These are phyloP conservation scores for Regulus satrapa DNA, from an alignment of 2,113 vertebrate species.

Conservation along the genomic window DNA sequence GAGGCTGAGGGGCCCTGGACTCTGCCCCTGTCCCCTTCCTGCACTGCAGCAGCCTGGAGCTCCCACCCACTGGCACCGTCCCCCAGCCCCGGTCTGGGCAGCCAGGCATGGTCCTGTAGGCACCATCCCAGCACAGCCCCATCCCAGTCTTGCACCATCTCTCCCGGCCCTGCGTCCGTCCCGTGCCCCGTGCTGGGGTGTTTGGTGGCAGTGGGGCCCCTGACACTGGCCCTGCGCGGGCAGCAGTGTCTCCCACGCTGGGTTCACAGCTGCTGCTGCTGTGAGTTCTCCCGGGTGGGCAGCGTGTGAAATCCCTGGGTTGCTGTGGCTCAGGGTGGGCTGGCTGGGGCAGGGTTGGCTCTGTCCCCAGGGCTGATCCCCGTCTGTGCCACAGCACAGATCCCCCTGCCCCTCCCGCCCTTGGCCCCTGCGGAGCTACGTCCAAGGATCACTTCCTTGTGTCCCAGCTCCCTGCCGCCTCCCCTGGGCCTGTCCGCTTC, in stretches of 20 bases:
- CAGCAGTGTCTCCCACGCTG: background rate
- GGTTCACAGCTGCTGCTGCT: background rate
- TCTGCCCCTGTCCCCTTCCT: background rate
- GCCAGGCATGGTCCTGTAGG: background rate
- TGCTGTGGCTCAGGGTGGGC: background rate
- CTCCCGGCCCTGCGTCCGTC: background rate
- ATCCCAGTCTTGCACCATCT: background rate
- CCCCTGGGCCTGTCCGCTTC: background rate
- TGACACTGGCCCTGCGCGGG: background rate
- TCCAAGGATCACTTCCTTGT: background rate
- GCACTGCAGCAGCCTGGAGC: background rate
- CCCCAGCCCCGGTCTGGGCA: background rate
- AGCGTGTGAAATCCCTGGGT: fast-evolving
- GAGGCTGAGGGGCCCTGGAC: constrained; percentile 38
- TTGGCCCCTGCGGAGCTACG: fast-evolving
- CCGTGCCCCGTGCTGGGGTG: fast-evolving
- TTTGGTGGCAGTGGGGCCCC: background rate
- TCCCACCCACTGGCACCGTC: background rate
- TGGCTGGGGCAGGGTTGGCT: background rate
- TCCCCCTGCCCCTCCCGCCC: background rate
- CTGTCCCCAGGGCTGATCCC: background rate
- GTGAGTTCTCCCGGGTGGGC: background rate
- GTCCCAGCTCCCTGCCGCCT: background rate
- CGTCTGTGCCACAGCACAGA: too few species aligned
- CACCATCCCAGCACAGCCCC: background rate